Evolutionary conservation across 2,797 vertebrate species (phyloP).

Genomic region (Sylvia borin): DNA sequence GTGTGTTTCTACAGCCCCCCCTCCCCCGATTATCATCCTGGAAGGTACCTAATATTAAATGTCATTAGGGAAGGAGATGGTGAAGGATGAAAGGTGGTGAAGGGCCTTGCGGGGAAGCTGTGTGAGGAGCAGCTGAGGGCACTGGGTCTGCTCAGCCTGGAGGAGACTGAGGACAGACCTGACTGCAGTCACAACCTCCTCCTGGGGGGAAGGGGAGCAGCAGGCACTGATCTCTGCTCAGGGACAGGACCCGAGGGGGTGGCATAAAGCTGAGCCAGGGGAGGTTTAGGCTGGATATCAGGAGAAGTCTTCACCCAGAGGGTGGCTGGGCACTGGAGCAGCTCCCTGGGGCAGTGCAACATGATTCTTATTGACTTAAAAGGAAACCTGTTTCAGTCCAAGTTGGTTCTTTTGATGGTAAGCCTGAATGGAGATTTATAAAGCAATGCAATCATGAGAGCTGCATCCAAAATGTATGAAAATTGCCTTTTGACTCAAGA

Average conservation of each 20-base stretch:
- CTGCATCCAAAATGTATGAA: background rate
- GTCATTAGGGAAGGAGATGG: background rate
- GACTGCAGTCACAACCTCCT: background rate
- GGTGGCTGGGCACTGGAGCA: background rate
- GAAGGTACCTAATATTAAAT: background rate
- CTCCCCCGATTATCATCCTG: fast-evolving
- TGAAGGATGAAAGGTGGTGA: background rate
- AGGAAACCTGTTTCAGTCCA: background rate
- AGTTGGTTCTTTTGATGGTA: background rate
- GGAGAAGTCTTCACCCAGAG: background rate
- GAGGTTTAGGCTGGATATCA: background rate
- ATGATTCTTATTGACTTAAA: background rate
- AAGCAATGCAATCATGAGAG: background rate
- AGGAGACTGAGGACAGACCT: background rate
- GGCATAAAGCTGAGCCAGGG: background rate
- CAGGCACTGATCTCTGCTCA: background rate
- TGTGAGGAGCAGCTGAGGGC: background rate
- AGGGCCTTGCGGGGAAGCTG: background rate
- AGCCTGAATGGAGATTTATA: background rate
- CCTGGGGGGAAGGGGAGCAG: fast-evolving
- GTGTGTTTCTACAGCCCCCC: background rate
- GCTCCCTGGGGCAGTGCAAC: background rate
- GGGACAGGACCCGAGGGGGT: background rate
- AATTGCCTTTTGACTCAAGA: background rate
- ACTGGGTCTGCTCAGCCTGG: background rate